Evolutionary conservation across 1,140 invertebrate species (phyloP).

Genomic region (Trichonephila clavipes): DNA sequence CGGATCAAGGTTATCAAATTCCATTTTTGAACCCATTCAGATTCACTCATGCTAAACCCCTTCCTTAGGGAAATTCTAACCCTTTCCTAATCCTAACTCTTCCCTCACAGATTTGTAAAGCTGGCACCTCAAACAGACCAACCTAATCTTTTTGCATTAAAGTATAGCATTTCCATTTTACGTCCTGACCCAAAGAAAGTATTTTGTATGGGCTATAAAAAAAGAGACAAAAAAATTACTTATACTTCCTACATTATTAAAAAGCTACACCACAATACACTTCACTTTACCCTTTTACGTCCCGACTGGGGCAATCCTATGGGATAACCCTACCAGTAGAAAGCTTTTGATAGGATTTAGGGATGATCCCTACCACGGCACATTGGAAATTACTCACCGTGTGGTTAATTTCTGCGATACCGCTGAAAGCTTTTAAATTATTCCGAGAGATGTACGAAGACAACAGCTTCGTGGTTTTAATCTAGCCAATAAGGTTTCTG

Average conservation of each 20-base stretch:
- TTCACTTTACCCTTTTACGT: not conserved
- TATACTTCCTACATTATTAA: not conserved
- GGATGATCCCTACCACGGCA: not conserved
- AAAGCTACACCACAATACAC: not conserved
- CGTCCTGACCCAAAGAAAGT: not conserved
- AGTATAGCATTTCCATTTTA: not conserved
- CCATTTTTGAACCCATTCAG: not conserved
- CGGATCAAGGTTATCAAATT: not conserved
- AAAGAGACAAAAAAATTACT: not conserved
- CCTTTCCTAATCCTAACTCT: slow-evolving; percentile 13
- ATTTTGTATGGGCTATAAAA: not conserved
- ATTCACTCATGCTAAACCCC: not conserved
- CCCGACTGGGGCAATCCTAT: not conserved
- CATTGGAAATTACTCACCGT: not conserved
- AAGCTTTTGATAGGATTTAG: not conserved
- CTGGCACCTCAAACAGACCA: not conserved
- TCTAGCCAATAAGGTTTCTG: not conserved
- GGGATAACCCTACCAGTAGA: not conserved
- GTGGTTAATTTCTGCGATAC: not conserved
- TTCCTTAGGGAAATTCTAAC: not conserved
- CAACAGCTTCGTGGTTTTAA: not conserved
- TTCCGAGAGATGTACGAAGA: not conserved
- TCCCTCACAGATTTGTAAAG: slow-evolving; percentile 6
- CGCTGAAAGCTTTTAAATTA: slow-evolving; percentile 10
- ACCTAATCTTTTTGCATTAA: not conserved